A percentile compares a stretch with the other conserved stretches of the same genome.
These are phyloP conservation scores for cat (Felis catus) DNA, from an alignment of 2,113 vertebrate genomes.

Conservation along the genomic window DNA sequence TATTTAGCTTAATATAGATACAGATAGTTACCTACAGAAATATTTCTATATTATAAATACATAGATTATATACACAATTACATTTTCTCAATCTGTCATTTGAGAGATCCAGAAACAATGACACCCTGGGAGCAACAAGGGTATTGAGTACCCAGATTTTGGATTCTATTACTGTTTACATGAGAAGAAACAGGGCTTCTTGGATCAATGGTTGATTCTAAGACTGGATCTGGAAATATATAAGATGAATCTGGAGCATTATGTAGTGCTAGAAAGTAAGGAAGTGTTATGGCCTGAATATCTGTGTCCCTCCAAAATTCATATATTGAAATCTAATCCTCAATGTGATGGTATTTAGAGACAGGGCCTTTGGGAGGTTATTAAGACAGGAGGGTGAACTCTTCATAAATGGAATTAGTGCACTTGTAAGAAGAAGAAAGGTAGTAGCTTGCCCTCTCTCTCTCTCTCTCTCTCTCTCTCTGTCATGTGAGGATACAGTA, in stretches of 20 bases:
- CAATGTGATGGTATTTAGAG: not conserved
- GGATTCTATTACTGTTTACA: not conserved
- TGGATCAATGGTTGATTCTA: not conserved
- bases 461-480: too few relatives aligned
- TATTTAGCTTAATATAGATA: not conserved
- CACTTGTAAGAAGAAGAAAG: not conserved
- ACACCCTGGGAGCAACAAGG: not conserved
- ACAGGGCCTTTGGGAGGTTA: not conserved
- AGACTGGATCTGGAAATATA: not conserved
- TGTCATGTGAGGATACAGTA: not conserved
- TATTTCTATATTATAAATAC: not conserved
- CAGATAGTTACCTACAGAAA: not conserved
- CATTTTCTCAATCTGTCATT: not conserved
- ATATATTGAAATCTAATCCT: not conserved
- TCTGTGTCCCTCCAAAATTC: not conserved
- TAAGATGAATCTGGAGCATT: not conserved
- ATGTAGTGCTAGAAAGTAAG: not conserved
- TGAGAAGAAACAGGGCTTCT: not conserved
- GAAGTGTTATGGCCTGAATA: not conserved
- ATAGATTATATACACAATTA: not conserved
- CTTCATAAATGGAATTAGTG: not conserved
- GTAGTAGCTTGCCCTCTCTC: not conserved
- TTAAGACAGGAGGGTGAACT: not conserved
- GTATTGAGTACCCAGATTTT: not conserved
- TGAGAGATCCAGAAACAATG: not conserved